Percentiles rank a stretch among this genome's conserved stretches.
phyloP scores from a whole-genome alignment of 1,140 invertebrate species.

The Bombus affinis region DNA sequence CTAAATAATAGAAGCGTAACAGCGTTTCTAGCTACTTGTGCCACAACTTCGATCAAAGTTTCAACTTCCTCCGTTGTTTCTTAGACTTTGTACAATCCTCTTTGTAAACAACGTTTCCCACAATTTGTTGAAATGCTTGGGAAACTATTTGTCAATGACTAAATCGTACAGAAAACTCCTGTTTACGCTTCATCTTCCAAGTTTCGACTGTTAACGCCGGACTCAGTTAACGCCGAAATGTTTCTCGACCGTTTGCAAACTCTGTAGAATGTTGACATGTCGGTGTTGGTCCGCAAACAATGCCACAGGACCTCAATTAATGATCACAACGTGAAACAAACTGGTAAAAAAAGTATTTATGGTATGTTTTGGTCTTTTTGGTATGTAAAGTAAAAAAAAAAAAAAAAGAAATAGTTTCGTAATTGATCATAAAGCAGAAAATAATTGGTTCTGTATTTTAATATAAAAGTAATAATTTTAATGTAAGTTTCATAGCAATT shows the following conservation, averaged over 20 bases:
- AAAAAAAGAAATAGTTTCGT: background rate
- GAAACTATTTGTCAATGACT: background rate
- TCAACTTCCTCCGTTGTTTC: background rate
- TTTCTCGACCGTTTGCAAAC: background rate
- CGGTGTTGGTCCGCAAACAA: no score
- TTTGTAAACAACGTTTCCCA: background rate
- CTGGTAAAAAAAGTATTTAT: background rate
- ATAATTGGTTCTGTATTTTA: background rate
- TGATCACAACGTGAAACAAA: background rate
- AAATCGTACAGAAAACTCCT: constrained; percentile 1
- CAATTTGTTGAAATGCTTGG: background rate
- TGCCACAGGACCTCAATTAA: background rate
- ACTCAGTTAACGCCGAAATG: constrained; percentile 4
- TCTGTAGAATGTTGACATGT: background rate
- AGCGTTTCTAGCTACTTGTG: no score
- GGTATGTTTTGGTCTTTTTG: background rate
- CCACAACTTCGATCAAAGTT: background rate
- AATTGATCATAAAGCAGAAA: background rate
- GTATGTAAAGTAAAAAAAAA: background rate
- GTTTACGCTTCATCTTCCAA: constrained; percentile 14
- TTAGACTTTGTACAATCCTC: background rate
- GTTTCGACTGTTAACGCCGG: constrained; percentile 1
- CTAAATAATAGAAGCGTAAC: background rate
- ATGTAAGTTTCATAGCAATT: background rate
- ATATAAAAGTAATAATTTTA: background rate